Percentiles rank a stretch among this genome's conserved stretches.
Evolutionary conservation across 1,140 invertebrate species (phyloP).

Genomic region (Battus philenor): DNA sequence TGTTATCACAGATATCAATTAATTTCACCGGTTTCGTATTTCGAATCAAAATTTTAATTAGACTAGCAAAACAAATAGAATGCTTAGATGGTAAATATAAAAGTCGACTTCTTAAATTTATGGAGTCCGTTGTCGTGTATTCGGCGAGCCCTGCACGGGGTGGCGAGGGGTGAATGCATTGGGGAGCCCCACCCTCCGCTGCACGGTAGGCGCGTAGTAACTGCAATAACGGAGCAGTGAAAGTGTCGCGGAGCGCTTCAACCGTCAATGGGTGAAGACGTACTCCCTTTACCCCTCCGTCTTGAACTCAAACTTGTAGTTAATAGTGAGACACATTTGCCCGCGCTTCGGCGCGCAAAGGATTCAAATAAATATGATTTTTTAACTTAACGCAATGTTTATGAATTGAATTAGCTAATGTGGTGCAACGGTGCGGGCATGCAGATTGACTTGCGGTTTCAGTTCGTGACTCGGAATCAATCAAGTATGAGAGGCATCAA

Average conservation of each 20-base stretch:
- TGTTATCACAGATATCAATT: too few species aligned
- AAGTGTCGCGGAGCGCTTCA: slow-evolving; percentile 71
- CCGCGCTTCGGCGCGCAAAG: slow-evolving; percentile 13
- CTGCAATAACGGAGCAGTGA: slow-evolving; percentile 73
- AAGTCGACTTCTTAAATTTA: slow-evolving; percentile 46
- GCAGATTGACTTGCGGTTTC: slow-evolving; percentile 14
- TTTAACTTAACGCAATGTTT: background rate
- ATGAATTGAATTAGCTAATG: too few species aligned
- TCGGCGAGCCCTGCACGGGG: slow-evolving; percentile 45
- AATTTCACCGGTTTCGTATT: too few species aligned
- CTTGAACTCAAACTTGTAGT: slow-evolving; percentile 63
- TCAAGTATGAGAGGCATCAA: slow-evolving; percentile 32
- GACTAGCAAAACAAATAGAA: slow-evolving; percentile 12
- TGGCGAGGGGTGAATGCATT: slow-evolving; percentile 59
- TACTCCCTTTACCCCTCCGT: slow-evolving; percentile 64
- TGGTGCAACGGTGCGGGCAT: background rate
- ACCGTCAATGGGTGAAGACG: slow-evolving; percentile 73
- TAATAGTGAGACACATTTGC: slow-evolving; percentile 57
- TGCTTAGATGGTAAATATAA: slow-evolving; percentile 29
- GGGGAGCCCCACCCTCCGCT: slow-evolving; percentile 47
- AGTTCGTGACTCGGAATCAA: too few species aligned
- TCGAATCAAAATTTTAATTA: too few species aligned
- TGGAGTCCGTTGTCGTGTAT: slow-evolving; percentile 52
- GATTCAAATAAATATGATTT: slow-evolving; percentile 14
- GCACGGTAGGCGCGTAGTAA: slow-evolving; percentile 66